Evolutionary conservation across 2,888 invertebrate species (phyloP).

Genomic region (Phortica okadai): DNA sequence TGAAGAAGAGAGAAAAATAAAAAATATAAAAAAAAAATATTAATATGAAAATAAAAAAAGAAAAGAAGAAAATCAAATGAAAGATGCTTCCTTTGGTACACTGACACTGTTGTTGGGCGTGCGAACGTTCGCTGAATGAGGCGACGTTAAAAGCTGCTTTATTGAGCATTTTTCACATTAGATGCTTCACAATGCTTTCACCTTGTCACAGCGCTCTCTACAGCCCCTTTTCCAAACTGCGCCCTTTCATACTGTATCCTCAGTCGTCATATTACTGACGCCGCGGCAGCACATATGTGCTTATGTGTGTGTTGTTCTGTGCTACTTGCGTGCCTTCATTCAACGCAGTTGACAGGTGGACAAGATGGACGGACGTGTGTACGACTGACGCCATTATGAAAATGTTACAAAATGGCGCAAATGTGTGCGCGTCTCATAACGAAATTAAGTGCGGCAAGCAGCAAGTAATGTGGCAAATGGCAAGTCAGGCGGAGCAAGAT

Average conservation of each 20-base stretch:
- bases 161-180: constrained; percentile 70
- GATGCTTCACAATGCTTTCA: constrained; percentile 28
- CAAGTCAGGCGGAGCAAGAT: too few species aligned
- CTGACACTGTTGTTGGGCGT: constrained; percentile 12
- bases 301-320: too few species aligned
- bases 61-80: not conserved
- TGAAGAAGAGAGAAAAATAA: constrained; percentile 10
- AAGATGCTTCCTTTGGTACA: not conserved
- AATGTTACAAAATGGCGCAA: constrained; percentile 68
- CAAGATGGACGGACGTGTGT: not conserved
- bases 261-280: constrained; percentile 31
- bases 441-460: constrained; percentile 53
- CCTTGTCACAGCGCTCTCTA: not conserved
- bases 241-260: not conserved
- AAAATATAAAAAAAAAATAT: not conserved
- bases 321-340: not conserved
- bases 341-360: not conserved
- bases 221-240: not conserved
- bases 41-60: too few species aligned
- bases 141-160: constrained; percentile 67
- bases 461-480: constrained; percentile 29
- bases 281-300: constrained; percentile 11
- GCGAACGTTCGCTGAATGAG: constrained; percentile 23
- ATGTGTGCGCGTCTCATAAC: constrained; percentile 65
- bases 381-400: constrained; percentile 59